Conservation (phyloP, 2,797 vertebrate species). For the Craterocephalus amniculus region DNA sequence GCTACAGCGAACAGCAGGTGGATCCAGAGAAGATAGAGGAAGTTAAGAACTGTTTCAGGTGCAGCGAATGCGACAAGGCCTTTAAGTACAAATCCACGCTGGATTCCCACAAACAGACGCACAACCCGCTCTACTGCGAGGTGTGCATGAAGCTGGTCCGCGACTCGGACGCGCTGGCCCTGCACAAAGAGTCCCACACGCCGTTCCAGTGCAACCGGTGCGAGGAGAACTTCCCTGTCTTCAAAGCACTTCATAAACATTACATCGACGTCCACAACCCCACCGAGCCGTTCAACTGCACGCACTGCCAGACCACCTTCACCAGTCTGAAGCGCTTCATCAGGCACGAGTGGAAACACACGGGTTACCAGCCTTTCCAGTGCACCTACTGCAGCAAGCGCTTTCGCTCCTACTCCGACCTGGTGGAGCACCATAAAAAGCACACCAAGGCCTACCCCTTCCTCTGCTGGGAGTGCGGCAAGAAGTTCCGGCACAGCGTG, state of each 20-base stretch:
- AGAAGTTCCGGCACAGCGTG: slow-evolving; percentile 76
- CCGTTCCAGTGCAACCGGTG: slow-evolving; percentile 79
- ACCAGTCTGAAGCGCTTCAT: slow-evolving; percentile 78
- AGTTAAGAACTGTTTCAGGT: slow-evolving; percentile 71
- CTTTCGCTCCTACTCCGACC: slow-evolving; percentile 76
- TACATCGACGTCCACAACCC: slow-evolving; percentile 76
- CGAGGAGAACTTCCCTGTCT: slow-evolving; percentile 76
- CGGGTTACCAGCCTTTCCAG: slow-evolving; percentile 77
- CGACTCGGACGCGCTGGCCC: slow-evolving; percentile 67
- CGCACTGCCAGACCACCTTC: slow-evolving; percentile 69
- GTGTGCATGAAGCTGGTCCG: slow-evolving; percentile 79
- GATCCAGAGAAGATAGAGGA: slow-evolving; percentile 72
- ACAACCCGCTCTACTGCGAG: slow-evolving; percentile 80
- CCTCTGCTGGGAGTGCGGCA: slow-evolving; percentile 81
- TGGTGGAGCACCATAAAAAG: slow-evolving; percentile 79
- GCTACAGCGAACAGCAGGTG: slow-evolving; percentile 78
- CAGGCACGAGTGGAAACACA: slow-evolving; percentile 81
- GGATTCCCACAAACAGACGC: slow-evolving; percentile 79
- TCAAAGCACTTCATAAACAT: slow-evolving; percentile 79
- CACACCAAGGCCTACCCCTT: slow-evolving; percentile 78
- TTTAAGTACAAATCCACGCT: slow-evolving; percentile 78
- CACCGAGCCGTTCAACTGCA: slow-evolving; percentile 70
- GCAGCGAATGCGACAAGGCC: slow-evolving; percentile 75
- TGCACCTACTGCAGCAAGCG: slow-evolving; percentile 74
- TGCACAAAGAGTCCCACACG: slow-evolving; percentile 80